A percentile compares a stretch with the other conserved stretches of the same genome.
Evolutionary conservation across 92 coral and sea anemone genomes (phyloP).

Genomic region (Bergia sp.): DNA sequence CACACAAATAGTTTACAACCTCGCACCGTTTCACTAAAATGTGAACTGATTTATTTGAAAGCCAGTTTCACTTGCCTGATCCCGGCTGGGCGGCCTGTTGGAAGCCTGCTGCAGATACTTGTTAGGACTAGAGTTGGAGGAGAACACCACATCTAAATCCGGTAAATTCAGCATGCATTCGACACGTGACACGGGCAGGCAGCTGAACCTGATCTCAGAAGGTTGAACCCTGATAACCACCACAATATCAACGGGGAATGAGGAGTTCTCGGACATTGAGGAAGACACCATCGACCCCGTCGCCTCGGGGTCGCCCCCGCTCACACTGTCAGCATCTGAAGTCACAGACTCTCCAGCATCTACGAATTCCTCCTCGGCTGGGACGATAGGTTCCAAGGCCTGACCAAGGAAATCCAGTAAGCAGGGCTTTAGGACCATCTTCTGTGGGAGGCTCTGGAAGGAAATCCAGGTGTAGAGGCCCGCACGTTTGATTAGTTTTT

Average conservation of each 20-base stretch:
- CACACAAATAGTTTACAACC: no score
- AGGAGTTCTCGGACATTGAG: conserved; percentile 92
- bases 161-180: conserved; percentile 97
- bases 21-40: no score
- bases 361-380: conserved; percentile 64
- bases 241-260: conserved; percentile 98
- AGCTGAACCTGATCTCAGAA: conserved; percentile 92
- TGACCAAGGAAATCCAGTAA: conserved; percentile 91
- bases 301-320: conserved; percentile 61
- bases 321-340: conserved; percentile 81
- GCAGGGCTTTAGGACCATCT: conserved; percentile 94
- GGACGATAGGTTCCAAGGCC: conserved; percentile 91
- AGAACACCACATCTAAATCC: conserved; percentile 91
- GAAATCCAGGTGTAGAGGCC: conserved; percentile 89
- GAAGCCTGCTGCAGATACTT: conserved; percentile 61
- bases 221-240: conserved; percentile 95
- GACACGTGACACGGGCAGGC: conserved; percentile 94
- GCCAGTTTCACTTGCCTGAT: conserved; percentile 27
- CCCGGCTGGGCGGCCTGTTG: conserved; percentile 41
- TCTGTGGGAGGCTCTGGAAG: conserved; percentile 92
- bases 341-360: conserved; percentile 70
- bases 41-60: neutral
- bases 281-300: conserved; percentile 92
- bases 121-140: conserved; percentile 96
- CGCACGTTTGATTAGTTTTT: conserved; percentile 81